phyloP scores from a whole-genome alignment of 2,113 vertebrate species.

The Psilopsiagon aymara region DNA sequence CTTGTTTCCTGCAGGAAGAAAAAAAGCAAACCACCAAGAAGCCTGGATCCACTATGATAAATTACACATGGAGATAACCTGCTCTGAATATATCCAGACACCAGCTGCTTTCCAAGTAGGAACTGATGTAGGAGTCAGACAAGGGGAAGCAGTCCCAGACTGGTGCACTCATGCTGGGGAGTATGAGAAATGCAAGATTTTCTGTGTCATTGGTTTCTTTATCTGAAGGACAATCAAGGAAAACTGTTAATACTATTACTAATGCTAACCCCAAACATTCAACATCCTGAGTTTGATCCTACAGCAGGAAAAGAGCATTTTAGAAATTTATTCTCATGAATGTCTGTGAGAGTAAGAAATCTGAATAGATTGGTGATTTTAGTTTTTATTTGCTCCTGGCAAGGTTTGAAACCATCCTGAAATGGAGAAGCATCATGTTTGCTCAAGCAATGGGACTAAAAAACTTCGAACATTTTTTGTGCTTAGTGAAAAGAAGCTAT shows the following conservation, averaged over 20 bases:
- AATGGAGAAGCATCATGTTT: neutral
- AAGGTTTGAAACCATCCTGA: neutral
- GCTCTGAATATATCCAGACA: constrained; percentile 34
- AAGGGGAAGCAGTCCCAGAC: constrained; percentile 22
- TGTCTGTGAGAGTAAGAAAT: neutral
- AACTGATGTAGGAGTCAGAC: constrained; percentile 30
- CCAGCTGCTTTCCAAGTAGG: constrained; percentile 38
- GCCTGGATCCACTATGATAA: neutral
- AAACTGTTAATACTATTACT: neutral
- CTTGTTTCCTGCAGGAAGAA: neutral
- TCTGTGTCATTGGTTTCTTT: constrained; percentile 2
- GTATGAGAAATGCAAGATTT: constrained; percentile 1
- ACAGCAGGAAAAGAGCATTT: neutral
- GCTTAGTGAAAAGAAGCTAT: neutral
- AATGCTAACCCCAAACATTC: neutral
- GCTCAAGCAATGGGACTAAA: neutral
- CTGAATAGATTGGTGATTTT: neutral
- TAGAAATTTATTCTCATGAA: neutral
- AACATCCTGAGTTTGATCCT: neutral
- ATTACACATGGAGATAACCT: constrained; percentile 34
- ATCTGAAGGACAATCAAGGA: neutral
- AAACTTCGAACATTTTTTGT: neutral
- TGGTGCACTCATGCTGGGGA: neutral
- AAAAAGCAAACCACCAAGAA: neutral
- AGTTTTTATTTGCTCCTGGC: neutral